Percentiles rank a stretch among this genome's conserved stretches.
These are phyloP conservation scores for Amblyteles armatorius DNA, from an alignment of 2,888 invertebrate genomes.

Conservation along the genomic window DNA sequence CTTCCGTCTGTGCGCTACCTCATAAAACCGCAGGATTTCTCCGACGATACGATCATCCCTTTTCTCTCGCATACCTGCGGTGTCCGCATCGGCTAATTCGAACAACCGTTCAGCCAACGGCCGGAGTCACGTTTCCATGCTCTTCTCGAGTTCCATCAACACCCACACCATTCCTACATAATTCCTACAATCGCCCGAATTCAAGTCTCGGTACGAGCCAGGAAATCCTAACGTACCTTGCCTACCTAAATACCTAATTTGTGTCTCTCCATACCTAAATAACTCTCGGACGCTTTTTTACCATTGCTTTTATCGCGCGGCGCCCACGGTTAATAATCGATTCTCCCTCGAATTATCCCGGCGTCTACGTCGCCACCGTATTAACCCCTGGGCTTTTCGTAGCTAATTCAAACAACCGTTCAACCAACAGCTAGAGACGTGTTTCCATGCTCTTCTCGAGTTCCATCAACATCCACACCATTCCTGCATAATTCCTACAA, in stretches of 20 bases:
- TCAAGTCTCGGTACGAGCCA: not conserved
- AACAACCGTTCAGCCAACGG: not conserved
- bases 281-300: conserved; percentile 55
- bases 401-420: not conserved
- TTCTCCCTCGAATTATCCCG: too few relatives aligned
- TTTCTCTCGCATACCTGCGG: not conserved
- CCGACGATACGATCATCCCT: conserved; percentile 9
- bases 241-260: not conserved
- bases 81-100: not conserved
- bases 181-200: not conserved
- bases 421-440: not conserved
- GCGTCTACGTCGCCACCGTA: conserved; percentile 18
- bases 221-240: too few relatives aligned
- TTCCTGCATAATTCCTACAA: not conserved
- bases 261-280: conserved; percentile 6
- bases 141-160: not conserved
- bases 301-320: conserved; percentile 57
- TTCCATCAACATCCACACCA: not conserved
- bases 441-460: too few relatives aligned
- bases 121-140: not conserved
- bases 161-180: not conserved
- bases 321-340: conserved; percentile 43
- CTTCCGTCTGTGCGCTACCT: not conserved
- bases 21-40: conserved; percentile 31
- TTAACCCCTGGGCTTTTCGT: conserved; percentile 39